These are phyloP conservation scores for Parauchenoglanis ngamensis DNA, from an alignment of 2,797 vertebrate species.

Conservation along the genomic window DNA sequence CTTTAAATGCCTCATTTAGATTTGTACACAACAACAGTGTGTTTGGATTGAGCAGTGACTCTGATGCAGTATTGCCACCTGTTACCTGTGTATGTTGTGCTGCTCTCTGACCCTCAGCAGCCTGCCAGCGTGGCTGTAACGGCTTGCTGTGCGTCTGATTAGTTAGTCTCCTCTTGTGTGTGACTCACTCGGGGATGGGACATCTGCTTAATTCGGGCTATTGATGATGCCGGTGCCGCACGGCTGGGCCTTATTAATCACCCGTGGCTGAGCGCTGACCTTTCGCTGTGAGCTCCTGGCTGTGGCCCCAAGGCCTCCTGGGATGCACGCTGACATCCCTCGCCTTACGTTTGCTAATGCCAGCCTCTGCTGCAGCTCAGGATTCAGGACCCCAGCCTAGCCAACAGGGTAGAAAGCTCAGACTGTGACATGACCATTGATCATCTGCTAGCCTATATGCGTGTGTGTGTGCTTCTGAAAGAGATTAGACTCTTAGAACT, in stretches of 20 bases:
- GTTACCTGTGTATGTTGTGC: slow-evolving; percentile 24
- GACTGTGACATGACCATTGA: slow-evolving; percentile 72
- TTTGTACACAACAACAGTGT: slow-evolving; percentile 13
- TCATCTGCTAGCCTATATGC: slow-evolving; percentile 77
- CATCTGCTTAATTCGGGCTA: slow-evolving; percentile 56
- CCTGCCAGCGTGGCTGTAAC: slow-evolving; percentile 20
- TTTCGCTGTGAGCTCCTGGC: slow-evolving; percentile 73
- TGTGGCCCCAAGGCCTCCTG: slow-evolving; percentile 62
- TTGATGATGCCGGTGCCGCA: slow-evolving; percentile 71
- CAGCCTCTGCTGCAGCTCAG: slow-evolving; percentile 61
- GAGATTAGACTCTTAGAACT: neutral
- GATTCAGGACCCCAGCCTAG: slow-evolving; percentile 62
- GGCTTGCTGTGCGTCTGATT: slow-evolving; percentile 44
- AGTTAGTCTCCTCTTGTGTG: slow-evolving; percentile 52
- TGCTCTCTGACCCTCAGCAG: slow-evolving; percentile 38
- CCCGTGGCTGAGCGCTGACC: slow-evolving; percentile 80
- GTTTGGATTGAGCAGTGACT: neutral
- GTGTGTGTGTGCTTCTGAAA: slow-evolving; percentile 49
- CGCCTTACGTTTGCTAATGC: slow-evolving; percentile 82
- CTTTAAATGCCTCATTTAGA: neutral
- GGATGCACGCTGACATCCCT: slow-evolving; percentile 76
- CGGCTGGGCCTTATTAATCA: slow-evolving; percentile 87
- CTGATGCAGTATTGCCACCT: slow-evolving; percentile 16
- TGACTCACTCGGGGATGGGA: slow-evolving; percentile 43
- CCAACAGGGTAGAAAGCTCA: slow-evolving; percentile 58